These are phyloP conservation scores for Pissodes strobi DNA, from an alignment of 1,140 invertebrate genomes.

Conservation along the genomic window DNA sequence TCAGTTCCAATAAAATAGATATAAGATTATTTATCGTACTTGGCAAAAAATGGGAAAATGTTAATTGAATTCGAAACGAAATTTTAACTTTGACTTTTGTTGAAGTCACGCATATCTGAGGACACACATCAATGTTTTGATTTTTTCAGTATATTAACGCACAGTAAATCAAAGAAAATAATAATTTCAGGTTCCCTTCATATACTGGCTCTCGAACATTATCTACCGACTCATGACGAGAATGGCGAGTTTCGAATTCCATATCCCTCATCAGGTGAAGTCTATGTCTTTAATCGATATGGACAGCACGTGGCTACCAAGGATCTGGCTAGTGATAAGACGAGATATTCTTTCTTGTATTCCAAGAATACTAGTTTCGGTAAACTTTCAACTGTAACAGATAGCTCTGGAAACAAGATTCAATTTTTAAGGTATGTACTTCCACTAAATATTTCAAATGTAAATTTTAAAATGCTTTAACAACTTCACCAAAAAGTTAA, in stretches of 20 bases:
- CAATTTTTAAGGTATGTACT: slow-evolving; percentile 67
- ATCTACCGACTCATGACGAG: slow-evolving; percentile 85
- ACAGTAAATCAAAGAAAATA: no score
- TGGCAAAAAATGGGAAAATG: no score
- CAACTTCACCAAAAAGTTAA: no score
- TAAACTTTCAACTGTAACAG: slow-evolving; percentile 88
- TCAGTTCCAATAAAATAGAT: no score
- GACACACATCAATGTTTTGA: no score
- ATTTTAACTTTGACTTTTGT: no score
- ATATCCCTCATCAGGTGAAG: slow-evolving; percentile 82
- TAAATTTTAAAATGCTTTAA: no score
- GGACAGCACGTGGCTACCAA: slow-evolving; percentile 94
- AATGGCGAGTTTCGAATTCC: slow-evolving; percentile 92
- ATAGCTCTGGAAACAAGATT: slow-evolving; percentile 91
- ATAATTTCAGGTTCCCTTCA: slow-evolving; percentile 68
- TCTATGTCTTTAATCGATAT: slow-evolving; percentile 93
- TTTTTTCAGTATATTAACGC: no score
- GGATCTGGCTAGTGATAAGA: slow-evolving; percentile 89
- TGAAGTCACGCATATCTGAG: no score
- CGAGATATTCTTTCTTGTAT: slow-evolving; percentile 92
- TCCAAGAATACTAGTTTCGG: slow-evolving; percentile 96
- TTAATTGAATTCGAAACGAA: no score
- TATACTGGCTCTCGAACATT: slow-evolving; percentile 87
- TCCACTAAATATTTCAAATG: no score
- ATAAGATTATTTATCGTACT: no score